A percentile compares a stretch with the other conserved stretches of the same genome.
phyloP scores from a whole-genome alignment of 2,888 invertebrate genomes.

The Folsomia candida region DNA sequence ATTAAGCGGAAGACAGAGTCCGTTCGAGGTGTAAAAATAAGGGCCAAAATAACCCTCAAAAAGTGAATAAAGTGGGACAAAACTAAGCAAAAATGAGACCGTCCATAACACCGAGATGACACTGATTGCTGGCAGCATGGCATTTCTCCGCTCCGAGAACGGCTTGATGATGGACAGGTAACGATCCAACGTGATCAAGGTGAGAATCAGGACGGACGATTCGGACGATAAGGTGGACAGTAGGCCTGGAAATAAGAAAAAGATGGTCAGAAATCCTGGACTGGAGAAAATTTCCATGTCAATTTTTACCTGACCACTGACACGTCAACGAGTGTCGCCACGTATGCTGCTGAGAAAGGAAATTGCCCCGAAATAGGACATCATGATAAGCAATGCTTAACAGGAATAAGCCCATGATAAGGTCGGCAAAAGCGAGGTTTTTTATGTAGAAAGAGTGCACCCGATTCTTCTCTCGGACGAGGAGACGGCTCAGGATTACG shows the following conservation, averaged over 20 bases:
- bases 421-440: slow-evolving; percentile 63
- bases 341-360: slow-evolving; percentile 59
- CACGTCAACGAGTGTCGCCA: slow-evolving; percentile 63
- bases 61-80: slow-evolving; percentile 56
- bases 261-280: too few relatives aligned
- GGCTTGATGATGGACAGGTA: slow-evolving; percentile 63
- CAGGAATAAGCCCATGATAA: slow-evolving; percentile 64
- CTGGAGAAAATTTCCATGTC: not conserved
- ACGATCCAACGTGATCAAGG: slow-evolving; percentile 61
- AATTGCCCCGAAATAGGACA: slow-evolving; percentile 58
- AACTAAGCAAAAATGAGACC: slow-evolving; percentile 57
- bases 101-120: slow-evolving; percentile 57
- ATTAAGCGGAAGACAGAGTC: slow-evolving; percentile 62
- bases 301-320: slow-evolving; percentile 59
- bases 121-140: slow-evolving; percentile 55
- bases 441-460: slow-evolving; percentile 64
- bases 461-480: slow-evolving; percentile 60
- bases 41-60: slow-evolving; percentile 58
- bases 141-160: slow-evolving; percentile 56
- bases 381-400: slow-evolving; percentile 62
- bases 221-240: slow-evolving; percentile 63
- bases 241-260: slow-evolving; percentile 56
- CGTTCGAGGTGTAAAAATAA: slow-evolving; percentile 63
- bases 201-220: slow-evolving; percentile 62
- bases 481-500: slow-evolving; percentile 60